phyloP scores from a whole-genome alignment of 2,797 vertebrate species.

The Gymnothorax javanicus region DNA sequence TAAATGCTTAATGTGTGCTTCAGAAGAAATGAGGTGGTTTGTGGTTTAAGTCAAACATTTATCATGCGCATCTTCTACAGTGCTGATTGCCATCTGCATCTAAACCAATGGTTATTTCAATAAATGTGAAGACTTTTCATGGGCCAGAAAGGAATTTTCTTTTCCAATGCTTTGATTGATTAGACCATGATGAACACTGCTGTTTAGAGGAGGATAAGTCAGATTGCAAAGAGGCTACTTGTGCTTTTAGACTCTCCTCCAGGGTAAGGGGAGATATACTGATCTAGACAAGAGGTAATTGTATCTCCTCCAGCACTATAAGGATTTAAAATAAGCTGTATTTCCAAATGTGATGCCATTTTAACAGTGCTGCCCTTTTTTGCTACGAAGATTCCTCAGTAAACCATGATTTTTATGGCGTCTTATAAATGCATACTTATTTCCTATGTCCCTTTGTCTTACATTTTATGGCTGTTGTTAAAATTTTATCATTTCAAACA shows the following conservation, averaged over 20 bases:
- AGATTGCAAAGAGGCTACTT: constrained; percentile 21
- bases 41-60: constrained; percentile 28
- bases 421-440: neutral
- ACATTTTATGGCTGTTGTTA: neutral
- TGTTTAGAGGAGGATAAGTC: constrained; percentile 16
- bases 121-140: constrained; percentile 32
- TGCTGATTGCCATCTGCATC: constrained; percentile 14
- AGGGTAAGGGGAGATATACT: neutral
- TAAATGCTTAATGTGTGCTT: constrained; percentile 26
- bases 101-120: constrained; percentile 36
- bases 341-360: neutral
- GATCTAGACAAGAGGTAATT: neutral
- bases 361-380: neutral
- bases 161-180: constrained; percentile 32
- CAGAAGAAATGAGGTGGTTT: constrained; percentile 18
- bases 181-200: constrained; percentile 24
- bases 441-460: neutral
- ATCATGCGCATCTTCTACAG: constrained; percentile 27
- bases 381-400: neutral
- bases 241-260: constrained; percentile 18
- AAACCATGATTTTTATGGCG: neutral
- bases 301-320: neutral
- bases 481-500: neutral
- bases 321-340: neutral
- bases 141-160: constrained; percentile 27